A percentile compares a stretch with the other conserved stretches of the same genome.
These are phyloP conservation scores for Nestor notabilis DNA, from an alignment of 2,113 vertebrate species.

Conservation along the genomic window DNA sequence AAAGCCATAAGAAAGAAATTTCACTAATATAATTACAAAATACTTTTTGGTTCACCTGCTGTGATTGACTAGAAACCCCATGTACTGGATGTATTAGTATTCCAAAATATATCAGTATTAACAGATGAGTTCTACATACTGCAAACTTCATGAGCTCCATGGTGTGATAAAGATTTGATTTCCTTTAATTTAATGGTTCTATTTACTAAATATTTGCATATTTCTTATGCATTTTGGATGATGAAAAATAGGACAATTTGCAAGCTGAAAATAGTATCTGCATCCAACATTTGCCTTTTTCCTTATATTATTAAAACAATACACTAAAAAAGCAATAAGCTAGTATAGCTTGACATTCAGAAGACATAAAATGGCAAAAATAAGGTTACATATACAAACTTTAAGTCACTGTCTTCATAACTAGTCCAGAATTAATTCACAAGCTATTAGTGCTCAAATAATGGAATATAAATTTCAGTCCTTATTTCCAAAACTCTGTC, in stretches of 20 bases:
- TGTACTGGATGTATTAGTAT: neutral
- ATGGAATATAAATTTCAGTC: neutral
- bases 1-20: neutral
- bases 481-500: neutral
- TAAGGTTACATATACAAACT: neutral
- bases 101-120: conserved; percentile 28
- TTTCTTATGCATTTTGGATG: conserved; percentile 7
- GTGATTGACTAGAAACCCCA: conserved; percentile 8
- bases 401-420: neutral
- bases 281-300: neutral
- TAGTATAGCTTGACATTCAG: neutral
- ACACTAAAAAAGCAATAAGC: neutral
- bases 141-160: conserved; percentile 17
- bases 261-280: conserved; percentile 33
- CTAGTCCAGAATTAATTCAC: neutral
- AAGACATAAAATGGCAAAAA: neutral
- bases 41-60: neutral
- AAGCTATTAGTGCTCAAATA: neutral
- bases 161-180: conserved; percentile 56
- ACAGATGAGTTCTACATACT: conserved; percentile 9
- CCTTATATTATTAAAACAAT: neutral
- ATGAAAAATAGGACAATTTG: conserved; percentile 24
- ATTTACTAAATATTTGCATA: conserved; percentile 67
- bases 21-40: neutral
- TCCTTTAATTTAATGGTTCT: conserved; percentile 57